Evolutionary conservation across 1,140 invertebrate genomes (phyloP), one percentile per base, ranked within the genome.

Genomic region (Mercenaria mercenaria): DNA sequence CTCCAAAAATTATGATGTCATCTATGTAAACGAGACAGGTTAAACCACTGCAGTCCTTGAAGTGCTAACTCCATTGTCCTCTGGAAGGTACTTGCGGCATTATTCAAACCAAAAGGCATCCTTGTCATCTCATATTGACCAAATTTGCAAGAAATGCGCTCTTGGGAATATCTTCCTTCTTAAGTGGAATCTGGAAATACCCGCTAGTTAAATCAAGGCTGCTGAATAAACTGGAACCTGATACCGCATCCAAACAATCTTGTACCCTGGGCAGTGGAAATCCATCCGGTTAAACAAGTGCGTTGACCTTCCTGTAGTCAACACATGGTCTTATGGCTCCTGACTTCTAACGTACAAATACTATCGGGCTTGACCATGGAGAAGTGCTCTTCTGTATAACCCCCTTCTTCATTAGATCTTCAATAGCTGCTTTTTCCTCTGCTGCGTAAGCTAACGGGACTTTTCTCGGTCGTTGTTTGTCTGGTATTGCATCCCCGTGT

Each of bases 241-340:
- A 10, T 23, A 76, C 72, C 10, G 72, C 72, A 43, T 76, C 39
- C 23, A 76, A 29, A 20, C 72, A 76, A 43, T 76, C 72, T 41
- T 76, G 72, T 37, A 76, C 72, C 2, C 26, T 10, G 2, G 72
- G 72, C 8, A 41, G 20, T 18, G 72, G 72, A 47, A 76, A 76
- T 20, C 39, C 72, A 76, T 76, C 72, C 10, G 34, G 72, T 23
- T 76, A 41, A 4, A 47, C 26, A 41, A 76, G 20, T 23, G 43
- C 72, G 15, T 41, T 76, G 1, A 76, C 20, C 37, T 43, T 76
- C 8, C 43, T 32, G 23, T 76, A 41, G 20, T 76, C 72, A 76
- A 76, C 39, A 41, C 72, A 41, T 41, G 18, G 72, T 8, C 72
- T 10, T n/a, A 76, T 37, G 15, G 34, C 18, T 2, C 72, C 43